Evolutionary conservation across 2,888 invertebrate genomes (phyloP).

Genomic region (Calephelis perditalis): DNA sequence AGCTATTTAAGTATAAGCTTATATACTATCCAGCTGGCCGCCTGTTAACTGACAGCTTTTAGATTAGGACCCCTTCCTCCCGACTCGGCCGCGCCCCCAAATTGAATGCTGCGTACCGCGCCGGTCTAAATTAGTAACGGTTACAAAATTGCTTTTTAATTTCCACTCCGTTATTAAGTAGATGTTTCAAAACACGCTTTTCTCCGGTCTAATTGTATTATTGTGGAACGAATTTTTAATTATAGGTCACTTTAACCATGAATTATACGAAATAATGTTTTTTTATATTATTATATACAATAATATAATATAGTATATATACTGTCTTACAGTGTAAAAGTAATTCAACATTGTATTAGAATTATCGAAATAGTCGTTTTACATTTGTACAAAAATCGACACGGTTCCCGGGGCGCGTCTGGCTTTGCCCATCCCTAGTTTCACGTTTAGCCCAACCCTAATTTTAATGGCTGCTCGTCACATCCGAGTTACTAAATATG

Average conservation of each 20-base stretch:
- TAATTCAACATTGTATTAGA: background rate
- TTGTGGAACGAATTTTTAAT: conserved; percentile 27
- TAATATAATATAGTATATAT: no score
- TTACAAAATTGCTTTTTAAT: conserved; percentile 76
- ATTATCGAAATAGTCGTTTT: conserved; percentile 12
- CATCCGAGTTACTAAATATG: conserved; percentile 66
- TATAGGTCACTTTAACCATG: conserved; percentile 15
- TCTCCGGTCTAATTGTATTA: conserved; percentile 5
- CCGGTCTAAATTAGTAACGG: conserved; percentile 72
- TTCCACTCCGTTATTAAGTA: conserved; percentile 64
- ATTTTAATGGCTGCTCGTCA: conserved; percentile 76
- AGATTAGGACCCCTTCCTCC: conserved; percentile 60
- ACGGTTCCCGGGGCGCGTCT: conserved; percentile 52
- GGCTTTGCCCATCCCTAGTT: conserved; percentile 67
- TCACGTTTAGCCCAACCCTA: conserved; percentile 73
- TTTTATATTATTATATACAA: background rate
- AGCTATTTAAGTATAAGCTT: conserved; percentile 36
- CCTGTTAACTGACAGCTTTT: conserved; percentile 71
- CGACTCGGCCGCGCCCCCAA: conserved; percentile 49
- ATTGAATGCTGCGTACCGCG: conserved; percentile 63
- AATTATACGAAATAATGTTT: background rate
- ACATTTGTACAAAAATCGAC: conserved; percentile 41
- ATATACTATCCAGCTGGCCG: conserved; percentile 63
- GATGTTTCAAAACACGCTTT: conserved; percentile 37
- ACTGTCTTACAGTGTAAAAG: background rate